phyloP scores from a whole-genome alignment of 2,113 vertebrate genomes.

The Mionectes macconnelli region DNA sequence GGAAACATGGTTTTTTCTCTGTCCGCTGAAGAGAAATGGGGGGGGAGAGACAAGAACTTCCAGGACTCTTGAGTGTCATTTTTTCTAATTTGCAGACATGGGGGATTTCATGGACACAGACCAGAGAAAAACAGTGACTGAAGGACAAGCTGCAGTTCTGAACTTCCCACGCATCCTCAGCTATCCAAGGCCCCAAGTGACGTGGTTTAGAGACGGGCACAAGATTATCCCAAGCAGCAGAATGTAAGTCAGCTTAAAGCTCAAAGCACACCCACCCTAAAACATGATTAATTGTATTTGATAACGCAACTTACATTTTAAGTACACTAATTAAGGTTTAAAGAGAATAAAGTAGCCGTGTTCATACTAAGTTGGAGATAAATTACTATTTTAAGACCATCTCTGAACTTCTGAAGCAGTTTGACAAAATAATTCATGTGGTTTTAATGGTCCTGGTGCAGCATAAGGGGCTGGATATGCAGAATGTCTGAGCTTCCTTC shows the following conservation, averaged over 20 bases:
- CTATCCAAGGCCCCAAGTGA: conserved; percentile 85
- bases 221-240: conserved; percentile 91
- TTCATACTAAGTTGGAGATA: not conserved
- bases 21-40: not conserved
- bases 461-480: not conserved
- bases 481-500: not conserved
- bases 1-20: not conserved
- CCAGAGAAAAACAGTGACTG: conserved; percentile 77
- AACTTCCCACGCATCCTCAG: conserved; percentile 77
- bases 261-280: not conserved
- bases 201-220: conserved; percentile 93
- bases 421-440: conserved; percentile 34
- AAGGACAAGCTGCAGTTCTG: conserved; percentile 85
- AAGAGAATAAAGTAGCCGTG: not conserved
- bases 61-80: not conserved
- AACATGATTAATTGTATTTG: not conserved
- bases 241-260: conserved; percentile 82
- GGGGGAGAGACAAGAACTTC: not conserved
- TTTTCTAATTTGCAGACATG: conserved; percentile 79
- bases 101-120: conserved; percentile 79
- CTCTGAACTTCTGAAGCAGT: conserved; percentile 1
- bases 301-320: not conserved
- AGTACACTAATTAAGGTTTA: conserved; percentile 24
- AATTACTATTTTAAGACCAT: conserved; percentile 1
- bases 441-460: conserved; percentile 14